Evolutionary conservation across 1,140 invertebrate genomes (phyloP), one percentile per base, ranked within the genome.

Genomic region (Drosophila aff.): DNA sequence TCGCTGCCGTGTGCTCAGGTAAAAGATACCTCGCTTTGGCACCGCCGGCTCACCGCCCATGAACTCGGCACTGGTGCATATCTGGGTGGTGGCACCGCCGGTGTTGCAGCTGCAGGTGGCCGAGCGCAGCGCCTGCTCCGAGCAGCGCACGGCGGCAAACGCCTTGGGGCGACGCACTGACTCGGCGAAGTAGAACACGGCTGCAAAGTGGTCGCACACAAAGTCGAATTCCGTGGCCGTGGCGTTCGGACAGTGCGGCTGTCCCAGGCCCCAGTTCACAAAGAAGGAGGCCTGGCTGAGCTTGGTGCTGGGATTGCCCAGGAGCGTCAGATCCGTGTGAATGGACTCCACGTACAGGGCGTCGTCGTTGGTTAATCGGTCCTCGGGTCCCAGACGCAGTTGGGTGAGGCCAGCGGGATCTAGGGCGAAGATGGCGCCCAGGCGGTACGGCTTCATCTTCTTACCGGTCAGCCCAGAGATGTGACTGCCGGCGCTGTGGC

Each of bases 271-370:
- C 40, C 96, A 95, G 92, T 96, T 96, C 7, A 94, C 95, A 76
- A 95, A 96, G 79, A 96, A 96, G 90, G 96, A 96, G 38, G 95
- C 95, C 63, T 96, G 94, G 3, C 95, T 96, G 7, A 96, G 91
- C 10, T 43, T 49, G 5, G 94, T 93, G 4, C 93, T 94, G 16
- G 91, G 91, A 33, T 92, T 91, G 71, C 94, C 95, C 18, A 96
- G 91, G 38, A 94, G 91, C 13, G 94, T 94, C 16, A 94, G 94
- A 75, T 96, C 95, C 1, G 96, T 96, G 82, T 97, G 96, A 64
- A 97, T 96, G 0, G 96, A 95, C 87, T 96, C 95, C 1, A 97
- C 96, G 75, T 96, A 95, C 2, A 93, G 53, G 0, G 95, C 96
- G 85, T 97, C 96, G 3, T 78, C 91, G 11, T 92, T 87, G 59